These are phyloP conservation scores for Pogonomyrmex barbatus DNA, from an alignment of 1,140 invertebrate genomes.

Conservation along the genomic window DNA sequence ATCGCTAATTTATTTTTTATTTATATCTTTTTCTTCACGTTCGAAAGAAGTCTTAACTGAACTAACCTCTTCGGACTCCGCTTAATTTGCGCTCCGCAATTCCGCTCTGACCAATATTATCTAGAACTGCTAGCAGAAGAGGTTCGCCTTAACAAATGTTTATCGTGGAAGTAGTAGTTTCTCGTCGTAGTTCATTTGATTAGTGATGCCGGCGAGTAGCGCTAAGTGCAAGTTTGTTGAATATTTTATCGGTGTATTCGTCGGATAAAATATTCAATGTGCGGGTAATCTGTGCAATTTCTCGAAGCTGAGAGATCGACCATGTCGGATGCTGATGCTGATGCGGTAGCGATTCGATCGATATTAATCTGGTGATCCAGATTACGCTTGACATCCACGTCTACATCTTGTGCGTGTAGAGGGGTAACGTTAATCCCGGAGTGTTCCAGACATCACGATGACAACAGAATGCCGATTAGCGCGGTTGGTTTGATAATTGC, in stretches of 20 bases:
- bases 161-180: background rate
- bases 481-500: conserved; percentile 70
- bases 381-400: conserved; percentile 37
- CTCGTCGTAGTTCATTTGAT: conserved; percentile 8
- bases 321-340: background rate
- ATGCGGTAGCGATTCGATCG: background rate
- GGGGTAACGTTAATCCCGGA: conserved; percentile 35
- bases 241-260: conserved; percentile 14
- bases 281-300: conserved; percentile 19
- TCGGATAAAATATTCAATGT: conserved; percentile 19
- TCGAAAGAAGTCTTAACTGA: background rate
- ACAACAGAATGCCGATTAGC: conserved; percentile 68
- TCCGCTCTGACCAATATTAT: background rate
- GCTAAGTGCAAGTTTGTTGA: conserved; percentile 18
- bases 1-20: background rate
- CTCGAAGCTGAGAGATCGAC: conserved; percentile 7
- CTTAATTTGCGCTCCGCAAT: no score
- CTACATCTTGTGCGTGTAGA: conserved; percentile 22
- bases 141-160: conserved; percentile 25
- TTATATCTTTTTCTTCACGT: background rate
- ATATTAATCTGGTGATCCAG: conserved; percentile 60
- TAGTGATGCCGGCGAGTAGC: background rate
- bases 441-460: conserved; percentile 69
- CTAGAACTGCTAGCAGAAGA: background rate
- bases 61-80: background rate